Base-by-base conservation (phyloP, 2,888 invertebrate species). In the Phoronis australis region DNA sequence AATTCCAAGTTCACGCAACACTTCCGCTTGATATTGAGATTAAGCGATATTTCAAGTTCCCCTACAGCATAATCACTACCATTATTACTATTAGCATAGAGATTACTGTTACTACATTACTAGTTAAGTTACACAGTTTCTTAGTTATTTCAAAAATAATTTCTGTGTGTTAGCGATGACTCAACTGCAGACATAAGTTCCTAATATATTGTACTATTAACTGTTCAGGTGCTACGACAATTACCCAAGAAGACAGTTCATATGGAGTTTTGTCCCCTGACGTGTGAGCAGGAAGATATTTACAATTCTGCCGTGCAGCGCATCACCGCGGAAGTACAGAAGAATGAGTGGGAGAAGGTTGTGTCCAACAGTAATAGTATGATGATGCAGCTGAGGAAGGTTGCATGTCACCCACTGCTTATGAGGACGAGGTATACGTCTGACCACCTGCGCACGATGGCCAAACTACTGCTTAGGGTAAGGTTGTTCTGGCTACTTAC, bases 351-450 rank as follows among this genome's bases (percentile, higher is more conserved):
- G 20, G 37, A 40, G 4, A 51, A 42, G 4, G 61, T 61, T 3
- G 64, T 71, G 4, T 55, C 66, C 2, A n/a, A n/a, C n/a, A n/a
- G n/a, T n/a, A n/a, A n/a, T n/a, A 60, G 65, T 37, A 69, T 75
- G 66, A 57, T 75, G 61, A 93, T 94, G 86, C 89, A 93, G 74
- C 83, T 97, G 78, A 82, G 96, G 2, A 95, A 94, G 76, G 81
- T 90, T 22, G 90, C 95, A 35, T 96, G 96, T 80, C 97, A 97
- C 78, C 94, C 95, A 0, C 79, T 94, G 9, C 80, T 97, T 0
- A 80, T 90, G 57, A 83, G 94, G 26, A 82, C 82, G 68, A 83
- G 87, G 31, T 81, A 76, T 61, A 81, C 81, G 39, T 84, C 88
- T 54, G 79, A 80, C 0, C 61, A 72, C 85, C 51, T 81, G 39